phyloP scores from a whole-genome alignment of 1,140 invertebrate genomes.

The Eciton burchellii region DNA sequence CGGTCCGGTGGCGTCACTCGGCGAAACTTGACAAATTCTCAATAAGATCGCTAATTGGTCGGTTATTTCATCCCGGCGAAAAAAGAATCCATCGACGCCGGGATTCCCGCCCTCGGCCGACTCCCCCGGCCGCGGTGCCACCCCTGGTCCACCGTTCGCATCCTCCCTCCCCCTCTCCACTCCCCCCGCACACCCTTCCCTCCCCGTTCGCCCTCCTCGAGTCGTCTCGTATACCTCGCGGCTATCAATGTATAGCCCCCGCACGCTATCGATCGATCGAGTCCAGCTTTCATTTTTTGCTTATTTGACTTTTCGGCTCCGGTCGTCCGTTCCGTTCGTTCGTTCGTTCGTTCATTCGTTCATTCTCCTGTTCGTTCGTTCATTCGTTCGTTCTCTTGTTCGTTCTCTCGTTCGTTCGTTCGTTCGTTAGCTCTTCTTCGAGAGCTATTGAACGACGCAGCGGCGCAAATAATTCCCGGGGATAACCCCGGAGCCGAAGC shows the following conservation, averaged over 20 bases:
- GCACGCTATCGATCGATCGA: slow-evolving; percentile 55
- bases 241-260: slow-evolving; percentile 56
- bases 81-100: slow-evolving; percentile 65
- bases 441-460: slow-evolving; percentile 74
- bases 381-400: slow-evolving; percentile 36
- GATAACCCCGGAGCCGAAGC: slow-evolving; percentile 59
- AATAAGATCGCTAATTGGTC: slow-evolving; percentile 76
- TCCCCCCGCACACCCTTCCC: slow-evolving; percentile 2
- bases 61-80: slow-evolving; percentile 72
- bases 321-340: slow-evolving; percentile 55
- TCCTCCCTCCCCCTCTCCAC: not conserved
- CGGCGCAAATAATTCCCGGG: slow-evolving; percentile 72
- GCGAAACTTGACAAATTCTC: slow-evolving; percentile 75
- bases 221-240: slow-evolving; percentile 56
- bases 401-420: slow-evolving; percentile 59
- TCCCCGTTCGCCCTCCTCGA: slow-evolving; percentile 20
- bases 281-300: slow-evolving; percentile 72
- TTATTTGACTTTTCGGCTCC: slow-evolving; percentile 76
- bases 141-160: not conserved
- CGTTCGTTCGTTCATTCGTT: slow-evolving; percentile 45
- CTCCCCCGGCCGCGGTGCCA: slow-evolving; percentile 16
- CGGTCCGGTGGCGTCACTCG: slow-evolving; percentile 9
- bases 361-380: slow-evolving; percentile 38
- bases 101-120: slow-evolving; percentile 41
- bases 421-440: slow-evolving; percentile 73